Base-by-base conservation (phyloP, 2,797 vertebrate genomes). In the Carduelis carduelis region DNA sequence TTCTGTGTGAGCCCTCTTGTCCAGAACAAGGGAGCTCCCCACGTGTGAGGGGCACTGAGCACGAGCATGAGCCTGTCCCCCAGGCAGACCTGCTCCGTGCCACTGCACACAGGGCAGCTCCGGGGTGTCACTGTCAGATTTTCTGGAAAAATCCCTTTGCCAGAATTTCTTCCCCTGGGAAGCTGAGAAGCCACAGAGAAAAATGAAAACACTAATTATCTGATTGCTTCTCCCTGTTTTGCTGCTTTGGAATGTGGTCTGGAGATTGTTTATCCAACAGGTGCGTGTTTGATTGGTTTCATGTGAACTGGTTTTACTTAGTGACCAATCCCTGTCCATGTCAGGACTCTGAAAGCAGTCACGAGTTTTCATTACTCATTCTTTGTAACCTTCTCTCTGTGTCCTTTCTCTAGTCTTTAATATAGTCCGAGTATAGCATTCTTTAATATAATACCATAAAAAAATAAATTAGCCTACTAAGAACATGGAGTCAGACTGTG, bases 71-170 rank as follows among this genome's bases (percentile, higher is more conserved):
- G 13, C 18, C 11, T 47, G 41, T 11, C 20, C 39, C 23, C 15
- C n/a, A 64, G 46, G 5, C 53, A 17, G 5, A 17, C 4, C 8
- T 34, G 11, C 9, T 64, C 44, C 0, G 0, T 93, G 47, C 20
- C 56, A 55, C 11, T 6, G 1, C 32, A 20, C n/a, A 23, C 0
- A 0, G 11, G 16, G n/a, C 1, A 35, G 50, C 27, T 52, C 52
- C 28, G 22, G 87, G 11, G 26, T 49, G 68, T 17, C 64, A 34
- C 63, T 35, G 53, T 22, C 53, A 55, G 20, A 22, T n/a, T 55
- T 22, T 22, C 13, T 55, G 53, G 32, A 55, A 55, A 55, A 55
- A 55, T 55, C 20, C 20, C 32, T n/a, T 22, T 4, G 32, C 20
- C 32, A 55, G 53, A 13, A n/a, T 55, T 55, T 55, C 53, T n/a